These are phyloP conservation scores for Chloroceryle inda DNA, from an alignment of 2,797 vertebrate species.

Conservation along the genomic window DNA sequence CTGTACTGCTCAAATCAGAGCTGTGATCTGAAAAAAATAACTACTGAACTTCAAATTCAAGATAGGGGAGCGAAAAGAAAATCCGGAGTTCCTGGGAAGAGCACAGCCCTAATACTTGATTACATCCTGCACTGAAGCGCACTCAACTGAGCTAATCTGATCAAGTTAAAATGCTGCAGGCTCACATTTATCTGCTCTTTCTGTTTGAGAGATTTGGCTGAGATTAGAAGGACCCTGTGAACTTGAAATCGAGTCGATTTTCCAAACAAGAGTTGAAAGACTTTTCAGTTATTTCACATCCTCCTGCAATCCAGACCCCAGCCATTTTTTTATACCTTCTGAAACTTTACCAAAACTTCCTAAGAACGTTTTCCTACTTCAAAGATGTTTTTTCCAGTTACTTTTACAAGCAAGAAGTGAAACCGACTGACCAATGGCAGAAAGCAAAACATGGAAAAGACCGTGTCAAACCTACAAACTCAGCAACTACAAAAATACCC, in stretches of 20 bases:
- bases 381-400: neutral
- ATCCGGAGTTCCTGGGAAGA: slow-evolving; percentile 31
- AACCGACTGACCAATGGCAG: neutral
- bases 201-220: slow-evolving; percentile 33
- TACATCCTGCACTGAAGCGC: slow-evolving; percentile 15
- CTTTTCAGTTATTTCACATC: slow-evolving; percentile 17
- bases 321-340: neutral
- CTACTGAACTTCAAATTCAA: neutral
- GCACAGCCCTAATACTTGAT: slow-evolving; percentile 18
- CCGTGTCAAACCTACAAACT: neutral
- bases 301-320: neutral
- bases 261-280: slow-evolving; percentile 33
- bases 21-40: neutral
- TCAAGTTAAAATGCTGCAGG: slow-evolving; percentile 32
- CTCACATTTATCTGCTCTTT: slow-evolving; percentile 34
- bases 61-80: neutral
- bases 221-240: slow-evolving; percentile 37
- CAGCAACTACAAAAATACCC: neutral
- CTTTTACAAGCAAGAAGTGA: neutral
- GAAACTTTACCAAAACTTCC: neutral
- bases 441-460: slow-evolving; percentile 21
- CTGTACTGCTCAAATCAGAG: neutral
- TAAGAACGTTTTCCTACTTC: neutral
- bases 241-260: slow-evolving; percentile 8
- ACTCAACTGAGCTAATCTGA: slow-evolving; percentile 39